Base-by-base conservation (phyloP, 2,888 invertebrate species). In the Caenorhabditis angaria region DNA sequence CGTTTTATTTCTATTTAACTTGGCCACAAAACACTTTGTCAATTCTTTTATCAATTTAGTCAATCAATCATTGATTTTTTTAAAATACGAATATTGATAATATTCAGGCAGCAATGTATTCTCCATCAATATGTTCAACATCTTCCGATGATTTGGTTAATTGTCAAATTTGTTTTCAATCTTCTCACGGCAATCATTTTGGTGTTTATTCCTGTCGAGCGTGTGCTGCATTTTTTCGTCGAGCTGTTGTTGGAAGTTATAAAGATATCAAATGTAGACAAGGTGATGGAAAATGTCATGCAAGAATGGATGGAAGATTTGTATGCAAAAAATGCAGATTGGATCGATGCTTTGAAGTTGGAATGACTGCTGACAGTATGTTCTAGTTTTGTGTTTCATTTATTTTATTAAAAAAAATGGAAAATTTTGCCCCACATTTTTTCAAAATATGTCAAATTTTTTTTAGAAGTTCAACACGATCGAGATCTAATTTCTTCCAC, bases 171-270 rank as follows among this genome's bases (percentile, higher is more conserved):
- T 76, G 76, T 59, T 65, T 22, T 8, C 66, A 69, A 55, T 55
- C 68, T 0, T 72, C 70, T 0, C 73, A 75, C 35, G 78, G 78
- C 25, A 64, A 70, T 24, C 78, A 78, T 51, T 78, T 78, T 48
- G 78, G 78, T 2, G 76, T 76, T 2, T 56, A 69, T 12, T 70
- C 76, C 6, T 78, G 78, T 56, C 57, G 78, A 51, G 76, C 78
- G 5, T 78, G 78, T 55, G 76, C 78, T 10, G 76, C 78, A 8
- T 78, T 78, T 55, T 78, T 41, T 41, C 41, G 41, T 18, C 10
- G 41, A 41, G 41, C 41, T 2, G 3, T 12, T 14, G 18, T 41
- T 41, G 41, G 14, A 14, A 14, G 18, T 12, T 41, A 41, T 41
- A 18, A 41, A 3, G 18, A 14, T 41, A 18, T 14, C 10, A 41